A percentile compares a stretch with the other conserved stretches of the same genome.
Evolutionary conservation across 1,140 invertebrate genomes (phyloP).

Genomic region (Pararge aegeria): DNA sequence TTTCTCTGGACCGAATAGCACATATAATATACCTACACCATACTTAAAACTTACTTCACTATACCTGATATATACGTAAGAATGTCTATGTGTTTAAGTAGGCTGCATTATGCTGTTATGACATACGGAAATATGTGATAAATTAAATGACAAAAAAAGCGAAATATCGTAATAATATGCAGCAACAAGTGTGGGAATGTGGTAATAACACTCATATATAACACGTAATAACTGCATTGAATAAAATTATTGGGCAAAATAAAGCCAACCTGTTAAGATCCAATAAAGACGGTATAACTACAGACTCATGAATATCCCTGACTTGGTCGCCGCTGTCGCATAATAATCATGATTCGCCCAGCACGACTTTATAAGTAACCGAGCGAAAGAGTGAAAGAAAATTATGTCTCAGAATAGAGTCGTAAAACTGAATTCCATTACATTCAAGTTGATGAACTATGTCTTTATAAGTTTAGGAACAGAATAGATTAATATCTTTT

Average conservation of each 20-base stretch:
- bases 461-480: conserved; percentile 9
- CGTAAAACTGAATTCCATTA: conserved; percentile 42
- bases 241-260: conserved; percentile 38
- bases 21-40: no score
- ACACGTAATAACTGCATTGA: conserved; percentile 32
- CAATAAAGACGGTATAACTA: conserved; percentile 41
- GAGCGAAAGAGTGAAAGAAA: conserved; percentile 54
- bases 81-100: no score
- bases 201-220: conserved; percentile 29
- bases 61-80: no score
- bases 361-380: conserved; percentile 62
- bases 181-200: conserved; percentile 25
- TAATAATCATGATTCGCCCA: conserved; percentile 62
- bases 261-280: conserved; percentile 39
- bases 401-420: conserved; percentile 51
- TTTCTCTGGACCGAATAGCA: no score
- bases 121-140: conserved; percentile 5
- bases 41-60: no score
- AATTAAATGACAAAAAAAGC: conserved; percentile 8
- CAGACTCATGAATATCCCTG: conserved; percentile 50
- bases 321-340: conserved; percentile 44
- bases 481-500: no score
- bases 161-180: conserved; percentile 19
- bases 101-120: neutral
- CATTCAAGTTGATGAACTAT: conserved; percentile 31